Base-by-base conservation (phyloP, 2,888 invertebrate species). In the Patella caerulea region DNA sequence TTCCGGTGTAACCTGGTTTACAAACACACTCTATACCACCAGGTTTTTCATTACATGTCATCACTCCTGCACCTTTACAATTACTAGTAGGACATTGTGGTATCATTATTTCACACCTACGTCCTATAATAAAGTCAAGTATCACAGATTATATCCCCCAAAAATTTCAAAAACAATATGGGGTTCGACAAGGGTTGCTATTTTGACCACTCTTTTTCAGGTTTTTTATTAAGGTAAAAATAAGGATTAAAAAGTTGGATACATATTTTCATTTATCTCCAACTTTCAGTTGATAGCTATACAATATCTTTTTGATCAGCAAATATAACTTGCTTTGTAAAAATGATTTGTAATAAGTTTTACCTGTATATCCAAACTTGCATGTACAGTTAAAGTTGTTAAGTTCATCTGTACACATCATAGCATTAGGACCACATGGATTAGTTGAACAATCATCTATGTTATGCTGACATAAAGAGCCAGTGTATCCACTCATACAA, bases 371-470 rank as follows among this genome's bases (percentile, higher is more conserved):
- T 1, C 88, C 89, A 17, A 78, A 65, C 3, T 71, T 55, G 82
- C 89, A 89, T 9, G 73, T 55, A 80, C 89, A 89, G 2, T 11
- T 34, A 76, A 76, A 87, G 45, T 76, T 79, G 29, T 83, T 80
- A n/a, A 80, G 72, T 15, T 12, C 24, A 65, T 81, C 81, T 17
- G 56, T 65, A 65, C 65, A 65, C 65, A 65, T 65, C 24, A 19
- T 19, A 65, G 65, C 19, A 24, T 65, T 65, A 11, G 7, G 5
- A 71, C 65, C 75, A 70, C 85, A 85, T 3, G 72, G 75, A 1
- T 70, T 55, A 17, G 70, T 17, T 3, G 4, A 0, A 72, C 84
- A 85, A 29, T 83, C 97, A 89, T 98, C 85, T 15, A 83, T 80
- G 65, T 83, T 83, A 72, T 86, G 86, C 78, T 88, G 88, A 79